Conservation (phyloP, 2,888 invertebrate genomes). For the Thumatha senex region DNA sequence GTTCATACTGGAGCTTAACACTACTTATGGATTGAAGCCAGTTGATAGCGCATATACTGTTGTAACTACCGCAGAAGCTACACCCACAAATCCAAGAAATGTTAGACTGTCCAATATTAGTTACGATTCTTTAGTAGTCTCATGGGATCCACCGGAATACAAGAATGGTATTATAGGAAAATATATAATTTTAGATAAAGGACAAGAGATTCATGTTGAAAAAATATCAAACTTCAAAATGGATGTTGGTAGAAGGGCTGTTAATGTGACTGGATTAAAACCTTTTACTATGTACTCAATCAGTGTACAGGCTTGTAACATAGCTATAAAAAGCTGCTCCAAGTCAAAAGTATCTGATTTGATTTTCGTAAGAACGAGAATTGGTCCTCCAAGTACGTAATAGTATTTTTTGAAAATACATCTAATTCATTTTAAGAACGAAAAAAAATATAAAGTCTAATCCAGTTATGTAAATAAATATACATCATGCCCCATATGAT, state of each 20-base stretch:
- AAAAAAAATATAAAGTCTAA: too few species aligned
- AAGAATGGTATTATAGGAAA: conserved; percentile 89
- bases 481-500: too few species aligned
- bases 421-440: too few species aligned
- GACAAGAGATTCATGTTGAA: conserved; percentile 44
- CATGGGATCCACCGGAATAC: conserved; percentile 87
- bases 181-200: conserved; percentile 85
- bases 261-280: conserved; percentile 65
- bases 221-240: conserved; percentile 52
- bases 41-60: conserved; percentile 81
- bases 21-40: conserved; percentile 64
- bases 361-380: conserved; percentile 81
- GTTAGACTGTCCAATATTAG: conserved; percentile 83
- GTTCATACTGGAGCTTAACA: conserved; percentile 86
- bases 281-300: conserved; percentile 88
- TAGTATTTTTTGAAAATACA: too few species aligned
- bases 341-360: conserved; percentile 67
- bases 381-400: conserved; percentile 80
- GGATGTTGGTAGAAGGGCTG: conserved; percentile 44
- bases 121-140: conserved; percentile 84
- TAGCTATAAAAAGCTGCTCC: conserved; percentile 85
- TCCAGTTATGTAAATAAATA: too few species aligned
- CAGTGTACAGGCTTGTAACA: conserved; percentile 87
- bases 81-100: conserved; percentile 83
- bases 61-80: conserved; percentile 88